Evolutionary conservation across 2,888 invertebrate genomes (phyloP).

Genomic region (Geotrupes spiniger): DNA sequence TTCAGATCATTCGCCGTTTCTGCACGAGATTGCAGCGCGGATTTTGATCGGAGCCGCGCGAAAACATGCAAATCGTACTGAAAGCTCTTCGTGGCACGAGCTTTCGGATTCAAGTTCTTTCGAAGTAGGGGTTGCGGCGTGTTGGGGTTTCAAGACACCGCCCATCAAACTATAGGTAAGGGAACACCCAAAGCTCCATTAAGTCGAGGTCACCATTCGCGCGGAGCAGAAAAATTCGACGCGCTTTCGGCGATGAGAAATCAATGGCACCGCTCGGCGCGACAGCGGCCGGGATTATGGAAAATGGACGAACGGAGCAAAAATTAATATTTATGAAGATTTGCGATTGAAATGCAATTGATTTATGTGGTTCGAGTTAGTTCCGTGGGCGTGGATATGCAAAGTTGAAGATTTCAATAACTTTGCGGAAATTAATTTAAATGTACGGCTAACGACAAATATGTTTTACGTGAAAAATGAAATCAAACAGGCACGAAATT

Average conservation of each 20-base stretch:
- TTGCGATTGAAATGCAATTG: too few relatives aligned
- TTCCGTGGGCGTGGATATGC: too few relatives aligned
- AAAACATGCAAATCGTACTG: slow-evolving; percentile 48
- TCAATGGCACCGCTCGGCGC: background rate
- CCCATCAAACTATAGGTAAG: slow-evolving; percentile 41
- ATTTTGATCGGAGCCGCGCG: slow-evolving; percentile 45
- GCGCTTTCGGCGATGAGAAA: background rate
- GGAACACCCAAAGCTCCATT: slow-evolving; percentile 40
- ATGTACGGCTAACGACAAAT: too few relatives aligned
- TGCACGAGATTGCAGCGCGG: slow-evolving; percentile 43
- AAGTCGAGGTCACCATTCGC: slow-evolving; percentile 39
- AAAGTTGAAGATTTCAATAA: too few relatives aligned
- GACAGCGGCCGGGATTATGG: background rate
- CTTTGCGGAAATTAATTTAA: too few relatives aligned
- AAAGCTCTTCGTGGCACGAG: slow-evolving; percentile 37
- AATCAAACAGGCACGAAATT: too few relatives aligned
- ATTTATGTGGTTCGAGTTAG: too few relatives aligned
- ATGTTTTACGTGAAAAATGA: too few relatives aligned
- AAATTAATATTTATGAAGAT: too few relatives aligned
- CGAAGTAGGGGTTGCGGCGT: slow-evolving; percentile 33
- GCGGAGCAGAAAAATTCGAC: slow-evolving; percentile 25
- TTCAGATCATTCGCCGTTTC: slow-evolving; percentile 36
- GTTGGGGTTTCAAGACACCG: slow-evolving; percentile 36
- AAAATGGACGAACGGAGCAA: background rate
- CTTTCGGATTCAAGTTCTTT: slow-evolving; percentile 28